Conservation (phyloP, 2,113 vertebrate species). For the Sylvietta virens region DNA sequence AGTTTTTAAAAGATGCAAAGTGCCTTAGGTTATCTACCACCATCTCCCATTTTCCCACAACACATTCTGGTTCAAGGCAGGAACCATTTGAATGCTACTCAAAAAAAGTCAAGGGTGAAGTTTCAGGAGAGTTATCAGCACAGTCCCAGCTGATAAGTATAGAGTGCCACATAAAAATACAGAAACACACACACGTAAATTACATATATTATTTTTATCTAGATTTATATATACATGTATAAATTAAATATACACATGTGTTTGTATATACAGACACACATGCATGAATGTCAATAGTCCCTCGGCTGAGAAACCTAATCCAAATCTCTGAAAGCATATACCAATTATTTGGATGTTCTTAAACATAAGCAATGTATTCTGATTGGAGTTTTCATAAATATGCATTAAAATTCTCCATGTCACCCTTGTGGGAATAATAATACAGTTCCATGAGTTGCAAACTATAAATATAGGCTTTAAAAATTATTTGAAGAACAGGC, state of each 20-base stretch:
- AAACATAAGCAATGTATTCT: not conserved
- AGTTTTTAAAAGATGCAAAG: not conserved
- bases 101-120: not conserved
- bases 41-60: not conserved
- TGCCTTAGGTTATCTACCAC: not conserved
- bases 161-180: not conserved
- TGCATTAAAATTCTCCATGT: not conserved
- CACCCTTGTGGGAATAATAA: not conserved
- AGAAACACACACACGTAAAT: not conserved
- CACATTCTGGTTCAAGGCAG: not conserved
- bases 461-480: not conserved
- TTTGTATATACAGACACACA: not conserved
- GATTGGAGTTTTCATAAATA: not conserved
- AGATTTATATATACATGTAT: not conserved
- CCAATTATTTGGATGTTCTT: not conserved
- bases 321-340: not conserved
- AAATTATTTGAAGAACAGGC: not conserved
- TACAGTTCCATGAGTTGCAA: not conserved
- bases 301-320: not conserved
- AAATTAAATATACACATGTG: not conserved
- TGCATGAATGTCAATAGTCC: not conserved
- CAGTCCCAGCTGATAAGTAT: not conserved
- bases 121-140: not conserved
- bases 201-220: not conserved
- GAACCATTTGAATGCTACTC: not conserved